Conservation (phyloP, 2,888 invertebrate genomes). For the Zootermopsis nevadensis region DNA sequence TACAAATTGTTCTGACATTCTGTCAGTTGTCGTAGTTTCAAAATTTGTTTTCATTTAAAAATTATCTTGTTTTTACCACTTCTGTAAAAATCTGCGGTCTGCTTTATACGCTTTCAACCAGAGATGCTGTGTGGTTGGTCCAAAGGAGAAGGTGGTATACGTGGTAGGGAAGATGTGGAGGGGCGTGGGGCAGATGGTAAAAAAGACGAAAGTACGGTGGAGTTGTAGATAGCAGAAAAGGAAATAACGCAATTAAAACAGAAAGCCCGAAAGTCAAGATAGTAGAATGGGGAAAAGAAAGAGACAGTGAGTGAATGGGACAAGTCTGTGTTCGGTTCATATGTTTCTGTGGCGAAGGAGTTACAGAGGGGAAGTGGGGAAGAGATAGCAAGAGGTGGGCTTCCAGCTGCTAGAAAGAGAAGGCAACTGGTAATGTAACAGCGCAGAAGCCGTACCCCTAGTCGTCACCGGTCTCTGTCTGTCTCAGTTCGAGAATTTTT, state of each 20-base stretch:
- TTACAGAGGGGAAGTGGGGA: neutral
- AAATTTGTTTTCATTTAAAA: too few relatives aligned
- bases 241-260: neutral
- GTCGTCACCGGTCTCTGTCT: constrained; percentile 11
- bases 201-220: neutral
- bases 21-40: too few relatives aligned
- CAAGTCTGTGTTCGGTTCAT: neutral
- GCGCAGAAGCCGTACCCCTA: constrained; percentile 25
- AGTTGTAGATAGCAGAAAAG: neutral
- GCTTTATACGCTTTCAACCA: constrained; percentile 15
- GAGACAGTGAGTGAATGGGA: neutral
- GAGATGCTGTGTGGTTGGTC: constrained; percentile 38
- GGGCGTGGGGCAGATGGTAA: neutral
- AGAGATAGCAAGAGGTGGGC: neutral
- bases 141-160: neutral
- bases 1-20: too few relatives aligned
- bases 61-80: too few relatives aligned
- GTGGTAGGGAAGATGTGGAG: constrained; percentile 3
- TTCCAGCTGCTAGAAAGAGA: neutral
- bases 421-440: neutral
- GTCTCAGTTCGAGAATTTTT: constrained; percentile 31
- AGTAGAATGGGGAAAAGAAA: neutral
- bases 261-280: neutral
- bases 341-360: neutral
- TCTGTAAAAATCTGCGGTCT: neutral